Conservation (phyloP, 2,888 invertebrate genomes). For the Heteromurus nitidus region DNA sequence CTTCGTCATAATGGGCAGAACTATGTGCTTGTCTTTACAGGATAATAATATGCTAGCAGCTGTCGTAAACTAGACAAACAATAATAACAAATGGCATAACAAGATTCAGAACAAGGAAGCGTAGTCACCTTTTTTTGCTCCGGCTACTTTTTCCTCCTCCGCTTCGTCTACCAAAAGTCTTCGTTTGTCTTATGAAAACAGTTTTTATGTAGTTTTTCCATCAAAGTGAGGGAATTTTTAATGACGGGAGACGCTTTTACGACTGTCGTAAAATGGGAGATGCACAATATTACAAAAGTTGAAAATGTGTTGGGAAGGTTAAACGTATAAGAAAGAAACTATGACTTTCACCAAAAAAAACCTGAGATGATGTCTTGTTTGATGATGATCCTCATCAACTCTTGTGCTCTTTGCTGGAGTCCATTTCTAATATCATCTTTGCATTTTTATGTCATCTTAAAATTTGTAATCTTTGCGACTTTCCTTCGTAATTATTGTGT, state of each 20-base stretch:
- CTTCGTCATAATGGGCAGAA: not conserved
- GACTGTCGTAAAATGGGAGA: slow-evolving; percentile 62
- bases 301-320: slow-evolving; percentile 6
- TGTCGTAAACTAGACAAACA: slow-evolving; percentile 40
- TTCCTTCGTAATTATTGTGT: slow-evolving; percentile 30
- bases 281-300: slow-evolving; percentile 37
- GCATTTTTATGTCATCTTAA: slow-evolving; percentile 40
- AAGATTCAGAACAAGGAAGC: slow-evolving; percentile 24
- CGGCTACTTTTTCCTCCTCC: slow-evolving; percentile 23
- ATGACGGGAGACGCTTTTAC: slow-evolving; percentile 65
- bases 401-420: slow-evolving; percentile 5
- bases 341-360: slow-evolving; percentile 35
- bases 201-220: slow-evolving; percentile 50
- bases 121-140: slow-evolving; percentile 9
- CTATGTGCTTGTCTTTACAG: slow-evolving; percentile 9
- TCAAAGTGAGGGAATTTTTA: slow-evolving; percentile 64
- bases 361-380: slow-evolving; percentile 17
- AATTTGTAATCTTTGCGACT: slow-evolving; percentile 38
- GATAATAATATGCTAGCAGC: slow-evolving; percentile 56
- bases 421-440: not conserved
- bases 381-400: slow-evolving; percentile 22
- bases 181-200: slow-evolving; percentile 42
- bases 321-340: slow-evolving; percentile 20
- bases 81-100: slow-evolving; percentile 41
- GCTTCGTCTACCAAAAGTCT: slow-evolving; percentile 19